Conservation (phyloP, 2,888 invertebrate species). For the Thera obeliscata region DNA sequence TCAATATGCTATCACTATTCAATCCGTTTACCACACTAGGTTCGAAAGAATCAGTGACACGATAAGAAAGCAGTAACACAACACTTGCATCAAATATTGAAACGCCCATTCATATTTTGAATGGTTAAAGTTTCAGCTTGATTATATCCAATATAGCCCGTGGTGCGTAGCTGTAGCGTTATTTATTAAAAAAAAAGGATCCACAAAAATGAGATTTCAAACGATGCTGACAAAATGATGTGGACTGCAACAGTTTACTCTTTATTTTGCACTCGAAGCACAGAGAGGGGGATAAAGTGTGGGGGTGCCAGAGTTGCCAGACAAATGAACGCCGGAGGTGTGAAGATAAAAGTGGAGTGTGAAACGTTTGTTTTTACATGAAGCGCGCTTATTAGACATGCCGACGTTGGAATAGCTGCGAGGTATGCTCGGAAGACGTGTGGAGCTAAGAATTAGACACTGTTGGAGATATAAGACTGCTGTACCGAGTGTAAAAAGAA, state of each 20-base stretch:
- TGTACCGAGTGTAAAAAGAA: neutral
- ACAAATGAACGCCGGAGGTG: conserved; percentile 49
- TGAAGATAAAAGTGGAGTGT: conserved; percentile 42
- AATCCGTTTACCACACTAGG: no score
- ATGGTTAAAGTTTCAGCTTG: no score
- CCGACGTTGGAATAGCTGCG: conserved; percentile 41
- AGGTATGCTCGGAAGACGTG: conserved; percentile 36
- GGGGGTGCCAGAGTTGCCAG: conserved; percentile 29
- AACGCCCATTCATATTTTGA: no score
- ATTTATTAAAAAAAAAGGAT: neutral
- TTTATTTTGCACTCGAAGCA: conserved; percentile 25
- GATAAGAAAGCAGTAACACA: no score
- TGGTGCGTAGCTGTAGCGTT: no score
- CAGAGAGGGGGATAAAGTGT: neutral
- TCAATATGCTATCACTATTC: no score
- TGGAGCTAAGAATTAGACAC: conserved; percentile 29
- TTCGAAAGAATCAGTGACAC: no score
- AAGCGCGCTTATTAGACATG: conserved; percentile 52
- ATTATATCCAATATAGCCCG: no score
- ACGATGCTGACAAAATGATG: conserved; percentile 35
- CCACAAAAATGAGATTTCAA: conserved; percentile 25
- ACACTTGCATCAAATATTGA: no score
- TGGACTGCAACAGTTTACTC: conserved; percentile 52
- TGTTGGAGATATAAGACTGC: conserved; percentile 15
- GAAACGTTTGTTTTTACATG: conserved; percentile 54